Evolutionary conservation across 2,113 vertebrate species (phyloP).

Genomic region (Myiozetetes cayanensis): DNA sequence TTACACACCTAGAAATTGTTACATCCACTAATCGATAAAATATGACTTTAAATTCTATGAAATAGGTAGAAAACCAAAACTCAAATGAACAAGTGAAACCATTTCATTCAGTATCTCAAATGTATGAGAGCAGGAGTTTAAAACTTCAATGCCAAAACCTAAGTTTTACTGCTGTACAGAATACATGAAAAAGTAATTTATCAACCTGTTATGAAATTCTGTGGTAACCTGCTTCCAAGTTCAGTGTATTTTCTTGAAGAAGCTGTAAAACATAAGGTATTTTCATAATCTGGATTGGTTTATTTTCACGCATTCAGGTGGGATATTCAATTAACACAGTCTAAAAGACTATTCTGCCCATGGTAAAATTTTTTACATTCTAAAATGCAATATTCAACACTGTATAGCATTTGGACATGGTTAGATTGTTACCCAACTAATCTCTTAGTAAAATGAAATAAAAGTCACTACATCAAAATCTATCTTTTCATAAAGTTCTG

Average conservation of each 20-base stretch:
- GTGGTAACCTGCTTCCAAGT: constrained; percentile 60
- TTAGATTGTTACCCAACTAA: neutral
- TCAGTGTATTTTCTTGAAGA: constrained; percentile 60
- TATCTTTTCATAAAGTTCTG: neutral
- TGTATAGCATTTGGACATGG: neutral
- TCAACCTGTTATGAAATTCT: constrained; percentile 67
- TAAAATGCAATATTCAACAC: neutral
- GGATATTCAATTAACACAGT: constrained; percentile 1
- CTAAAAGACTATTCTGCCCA: neutral
- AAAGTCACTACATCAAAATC: neutral
- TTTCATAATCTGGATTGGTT: constrained; percentile 52
- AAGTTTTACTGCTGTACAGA: constrained; percentile 11
- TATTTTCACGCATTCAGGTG: neutral
- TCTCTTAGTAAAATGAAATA: neutral
- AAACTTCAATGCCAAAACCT: neutral
- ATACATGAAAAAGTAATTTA: constrained; percentile 60
- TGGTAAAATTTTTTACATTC: neutral
- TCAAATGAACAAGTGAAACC: neutral
- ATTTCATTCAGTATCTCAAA: neutral
- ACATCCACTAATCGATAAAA: neutral
- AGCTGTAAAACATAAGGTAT: constrained; percentile 67
- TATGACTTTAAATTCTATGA: neutral
- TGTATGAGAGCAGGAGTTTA: neutral
- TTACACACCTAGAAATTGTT: neutral
- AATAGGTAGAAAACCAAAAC: neutral